Percentiles rank a stretch among this genome's conserved stretches.
These are phyloP conservation scores for Uropetala carovei DNA, from an alignment of 2,888 invertebrate genomes.

Conservation along the genomic window DNA sequence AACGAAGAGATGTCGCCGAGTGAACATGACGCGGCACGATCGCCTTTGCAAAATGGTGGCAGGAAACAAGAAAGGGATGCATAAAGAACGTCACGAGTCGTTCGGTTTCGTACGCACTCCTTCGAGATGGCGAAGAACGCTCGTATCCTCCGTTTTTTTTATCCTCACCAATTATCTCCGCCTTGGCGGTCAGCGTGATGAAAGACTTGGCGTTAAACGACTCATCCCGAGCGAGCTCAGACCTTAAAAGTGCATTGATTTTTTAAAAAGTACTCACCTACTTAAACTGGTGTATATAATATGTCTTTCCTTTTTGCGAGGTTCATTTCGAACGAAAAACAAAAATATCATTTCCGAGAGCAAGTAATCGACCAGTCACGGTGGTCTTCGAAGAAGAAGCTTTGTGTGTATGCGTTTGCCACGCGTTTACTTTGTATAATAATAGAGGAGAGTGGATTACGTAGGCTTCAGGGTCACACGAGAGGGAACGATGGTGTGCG, in stretches of 20 bases:
- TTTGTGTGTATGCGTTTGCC: neutral
- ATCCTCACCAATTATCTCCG: neutral
- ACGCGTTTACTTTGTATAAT: too few relatives aligned
- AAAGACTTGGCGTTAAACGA: neutral
- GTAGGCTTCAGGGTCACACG: too few relatives aligned
- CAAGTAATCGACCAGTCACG: neutral
- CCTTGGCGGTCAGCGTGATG: conserved; percentile 8
- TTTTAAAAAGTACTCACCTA: neutral
- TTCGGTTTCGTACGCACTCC: neutral
- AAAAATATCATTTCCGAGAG: neutral
- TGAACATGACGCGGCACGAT: neutral
- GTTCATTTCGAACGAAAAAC: neutral
- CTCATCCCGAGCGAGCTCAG: neutral
- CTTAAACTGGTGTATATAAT: neutral
- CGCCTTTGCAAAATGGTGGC: neutral
- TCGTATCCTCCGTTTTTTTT: neutral
- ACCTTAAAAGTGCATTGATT: neutral
- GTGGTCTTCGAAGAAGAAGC: neutral
- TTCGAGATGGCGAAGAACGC: neutral
- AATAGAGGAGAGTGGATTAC: too few relatives aligned
- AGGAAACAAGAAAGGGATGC: neutral
- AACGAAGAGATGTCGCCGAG: neutral
- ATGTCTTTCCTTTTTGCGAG: neutral
- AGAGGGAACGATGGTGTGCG: neutral
- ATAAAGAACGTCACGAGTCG: neutral